Conservation (phyloP, 1,140 invertebrate genomes). For the Mactra quadrangularis region DNA sequence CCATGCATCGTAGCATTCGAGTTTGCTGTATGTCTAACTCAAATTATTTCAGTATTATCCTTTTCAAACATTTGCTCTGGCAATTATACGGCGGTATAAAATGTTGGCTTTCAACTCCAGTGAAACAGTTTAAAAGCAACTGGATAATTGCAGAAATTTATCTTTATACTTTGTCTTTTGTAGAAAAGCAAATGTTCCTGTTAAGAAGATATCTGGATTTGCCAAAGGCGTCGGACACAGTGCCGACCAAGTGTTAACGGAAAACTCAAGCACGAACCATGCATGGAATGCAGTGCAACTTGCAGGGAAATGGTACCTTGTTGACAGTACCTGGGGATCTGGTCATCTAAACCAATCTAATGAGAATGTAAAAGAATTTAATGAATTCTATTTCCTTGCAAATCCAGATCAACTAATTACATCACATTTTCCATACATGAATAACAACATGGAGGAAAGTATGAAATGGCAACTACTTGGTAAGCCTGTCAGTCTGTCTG, state of each 20-base stretch:
- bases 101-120: too few relatives aligned
- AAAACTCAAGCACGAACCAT: constrained; percentile 89
- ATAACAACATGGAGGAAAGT: constrained; percentile 63
- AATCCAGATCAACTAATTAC: constrained; percentile 84
- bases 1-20: too few relatives aligned
- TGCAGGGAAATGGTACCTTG: constrained; percentile 67
- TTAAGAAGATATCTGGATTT: constrained; percentile 87
- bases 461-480: constrained; percentile 62
- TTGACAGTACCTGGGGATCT: constrained; percentile 84
- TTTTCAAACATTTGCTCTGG: too few relatives aligned
- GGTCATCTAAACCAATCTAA: constrained; percentile 64
- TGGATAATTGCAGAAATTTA: too few relatives aligned
- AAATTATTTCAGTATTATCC: too few relatives aligned
- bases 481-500: constrained; percentile 49
- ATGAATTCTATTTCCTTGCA: constrained; percentile 83
- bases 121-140: too few relatives aligned
- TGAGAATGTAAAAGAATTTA: constrained; percentile 60
- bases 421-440: constrained; percentile 84
- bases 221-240: constrained; percentile 98
- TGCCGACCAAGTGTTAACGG: constrained; percentile 95
- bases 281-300: constrained; percentile 75
- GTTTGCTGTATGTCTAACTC: too few relatives aligned
- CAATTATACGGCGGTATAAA: too few relatives aligned
- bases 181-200: constrained; percentile 44
- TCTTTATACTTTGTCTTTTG: not conserved